These are phyloP conservation scores for Pagrus major DNA, from an alignment of 2,113 vertebrate genomes.

Conservation along the genomic window DNA sequence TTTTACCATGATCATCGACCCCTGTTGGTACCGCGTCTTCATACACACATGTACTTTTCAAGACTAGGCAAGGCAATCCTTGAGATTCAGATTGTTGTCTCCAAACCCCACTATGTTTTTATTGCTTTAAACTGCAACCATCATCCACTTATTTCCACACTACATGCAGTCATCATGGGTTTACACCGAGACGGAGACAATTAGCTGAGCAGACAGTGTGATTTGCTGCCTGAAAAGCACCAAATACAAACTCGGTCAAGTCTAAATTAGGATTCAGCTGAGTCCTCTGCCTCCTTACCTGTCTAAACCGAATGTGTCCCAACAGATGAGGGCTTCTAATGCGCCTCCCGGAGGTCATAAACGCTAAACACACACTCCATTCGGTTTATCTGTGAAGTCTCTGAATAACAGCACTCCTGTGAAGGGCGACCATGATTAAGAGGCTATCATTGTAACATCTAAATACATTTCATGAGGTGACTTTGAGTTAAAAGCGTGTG, in stretches of 20 bases:
- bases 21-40: no score
- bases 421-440: slow-evolving; percentile 38
- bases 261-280: slow-evolving; percentile 24
- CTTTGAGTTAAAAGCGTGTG: slow-evolving; percentile 56
- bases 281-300: slow-evolving; percentile 4
- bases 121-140: no score
- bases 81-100: no score
- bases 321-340: slow-evolving; percentile 1
- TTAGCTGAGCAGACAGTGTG: neutral
- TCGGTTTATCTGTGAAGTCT: slow-evolving; percentile 5
- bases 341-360: neutral
- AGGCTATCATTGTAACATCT: slow-evolving; percentile 26
- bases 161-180: neutral
- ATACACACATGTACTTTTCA: no score
- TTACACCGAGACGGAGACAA: slow-evolving; percentile 4
- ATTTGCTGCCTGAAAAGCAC: neutral
- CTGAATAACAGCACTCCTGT: slow-evolving; percentile 18
- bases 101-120: no score
- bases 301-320: neutral
- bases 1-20: no score
- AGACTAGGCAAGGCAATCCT: no score
- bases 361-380: neutral
- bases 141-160: no score
- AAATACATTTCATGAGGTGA: slow-evolving; percentile 58
- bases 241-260: slow-evolving; percentile 31